These are phyloP conservation scores for Drosophila sp. DNA, from an alignment of 1,140 invertebrate genomes.

Conservation along the genomic window DNA sequence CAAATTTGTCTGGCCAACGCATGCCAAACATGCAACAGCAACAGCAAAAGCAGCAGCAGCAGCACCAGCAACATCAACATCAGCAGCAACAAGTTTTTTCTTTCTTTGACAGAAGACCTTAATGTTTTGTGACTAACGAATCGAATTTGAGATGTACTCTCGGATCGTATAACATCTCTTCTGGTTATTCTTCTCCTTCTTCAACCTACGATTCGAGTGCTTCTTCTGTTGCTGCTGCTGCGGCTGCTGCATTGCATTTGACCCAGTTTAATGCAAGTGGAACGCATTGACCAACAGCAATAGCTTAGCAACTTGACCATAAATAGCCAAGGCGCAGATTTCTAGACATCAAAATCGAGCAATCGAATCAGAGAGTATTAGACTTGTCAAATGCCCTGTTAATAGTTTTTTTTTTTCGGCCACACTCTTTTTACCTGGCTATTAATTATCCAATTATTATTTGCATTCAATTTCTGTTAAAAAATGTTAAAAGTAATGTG, in stretches of 20 bases:
- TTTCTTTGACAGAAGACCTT: constrained; percentile 25
- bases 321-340: constrained; percentile 60
- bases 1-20: constrained; percentile 64
- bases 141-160: constrained; percentile 30
- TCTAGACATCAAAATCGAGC: constrained; percentile 33
- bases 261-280: constrained; percentile 81
- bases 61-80: constrained; percentile 16
- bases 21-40: constrained; percentile 53
- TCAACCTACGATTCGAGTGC: constrained; percentile 25
- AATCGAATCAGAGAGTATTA: neutral
- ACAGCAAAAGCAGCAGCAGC: constrained; percentile 18
- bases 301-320: constrained; percentile 58
- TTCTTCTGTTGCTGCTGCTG: neutral
- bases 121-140: constrained; percentile 35
- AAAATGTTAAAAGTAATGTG: no score
- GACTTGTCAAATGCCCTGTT: neutral
- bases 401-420: neutral
- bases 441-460: no score
- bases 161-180: constrained; percentile 17
- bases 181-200: constrained; percentile 35
- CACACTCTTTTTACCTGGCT: no score
- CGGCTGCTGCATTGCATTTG: constrained; percentile 44
- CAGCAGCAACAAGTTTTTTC: constrained; percentile 24
- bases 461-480: no score
- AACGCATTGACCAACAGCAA: constrained; percentile 68